Percentiles rank a stretch among this genome's conserved stretches.
These are phyloP conservation scores for Macrotrachela quadricornifera DNA, from an alignment of 1,140 invertebrate genomes.

Conservation along the genomic window DNA sequence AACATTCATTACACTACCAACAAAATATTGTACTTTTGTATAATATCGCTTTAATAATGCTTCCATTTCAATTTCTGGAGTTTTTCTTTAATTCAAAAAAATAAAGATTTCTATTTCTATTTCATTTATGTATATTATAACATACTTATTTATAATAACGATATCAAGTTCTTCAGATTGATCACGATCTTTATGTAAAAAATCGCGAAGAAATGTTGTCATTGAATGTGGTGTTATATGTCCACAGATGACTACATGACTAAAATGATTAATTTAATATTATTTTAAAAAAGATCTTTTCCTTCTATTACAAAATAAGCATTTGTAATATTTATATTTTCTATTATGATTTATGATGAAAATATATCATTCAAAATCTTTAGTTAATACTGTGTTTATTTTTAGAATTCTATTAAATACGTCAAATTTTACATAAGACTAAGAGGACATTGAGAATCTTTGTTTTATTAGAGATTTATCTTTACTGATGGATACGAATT, in stretches of 20 bases:
- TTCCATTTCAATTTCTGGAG: slow-evolving; percentile 78
- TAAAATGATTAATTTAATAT: background rate
- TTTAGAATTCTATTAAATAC: no score
- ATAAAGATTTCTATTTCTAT: background rate
- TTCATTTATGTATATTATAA: background rate
- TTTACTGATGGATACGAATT: no score
- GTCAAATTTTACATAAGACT: no score
- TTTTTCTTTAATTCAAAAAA: background rate
- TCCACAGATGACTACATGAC: background rate
- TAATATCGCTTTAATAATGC: slow-evolving; percentile 41
- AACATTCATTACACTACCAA: slow-evolving; percentile 95
- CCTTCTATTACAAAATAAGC: no score
- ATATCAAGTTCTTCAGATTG: background rate
- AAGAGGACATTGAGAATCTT: no score
- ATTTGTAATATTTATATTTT: no score
- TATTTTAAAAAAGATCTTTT: no score
- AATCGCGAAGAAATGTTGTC: background rate
- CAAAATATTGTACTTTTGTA: background rate
- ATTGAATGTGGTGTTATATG: background rate
- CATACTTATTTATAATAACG: no score
- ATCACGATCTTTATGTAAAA: background rate
- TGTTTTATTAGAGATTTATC: no score
- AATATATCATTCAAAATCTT: no score
- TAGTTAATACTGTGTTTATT: no score
- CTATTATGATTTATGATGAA: no score